Evolutionary conservation across 1,140 invertebrate species (phyloP), one percentile per base, ranked within the genome.

Genomic region (Pararge aegeria): DNA sequence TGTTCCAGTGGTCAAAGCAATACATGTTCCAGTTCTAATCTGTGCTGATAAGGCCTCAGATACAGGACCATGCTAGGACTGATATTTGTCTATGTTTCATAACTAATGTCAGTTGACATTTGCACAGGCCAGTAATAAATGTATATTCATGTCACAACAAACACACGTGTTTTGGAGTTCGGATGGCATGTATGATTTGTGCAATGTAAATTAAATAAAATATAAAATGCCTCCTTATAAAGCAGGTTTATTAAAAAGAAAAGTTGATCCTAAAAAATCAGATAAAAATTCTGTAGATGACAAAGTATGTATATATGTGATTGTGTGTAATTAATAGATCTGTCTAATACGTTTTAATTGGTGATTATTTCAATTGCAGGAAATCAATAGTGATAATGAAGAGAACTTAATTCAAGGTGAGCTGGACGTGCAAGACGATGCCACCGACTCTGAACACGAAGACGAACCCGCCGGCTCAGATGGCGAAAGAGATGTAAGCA

Each of bases 141-240:
- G n/a, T n/a, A n/a, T n/a, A n/a, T n/a, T n/a, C n/a, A 20, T 12
- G 58, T 53, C 50, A n/a, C n/a, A n/a, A n/a, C n/a, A 57, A 44
- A 63, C 48, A 53, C 61, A 64, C 61, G 61, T 64, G 61, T 50
- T 34, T 53, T n/a, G n/a, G 30, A 38, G 0, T 10, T 27, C 3
- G 16, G 6, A 16, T 15, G 1, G 10, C 4, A 5, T 40, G 15
- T 16, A 5, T 10, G 9, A 46, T 20, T 12, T 46, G 42, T 46
- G 16, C 16, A 16, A 16, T 16, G 16, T 40, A 29, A 21, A 18
- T 37, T 20, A 9, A 59, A 44, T 5, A 15, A 13, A 49, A 15
- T 30, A 48, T n/a, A 84, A 70, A 76, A 88, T 88, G 85, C 85
- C 85, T 12, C 85, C 85, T n/a, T 86, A 76, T 55, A 73, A 66